Percentiles rank a stretch among this genome's conserved stretches.
phyloP scores from a whole-genome alignment of 2,113 vertebrate species.

The Semicossyphus pulcher region DNA sequence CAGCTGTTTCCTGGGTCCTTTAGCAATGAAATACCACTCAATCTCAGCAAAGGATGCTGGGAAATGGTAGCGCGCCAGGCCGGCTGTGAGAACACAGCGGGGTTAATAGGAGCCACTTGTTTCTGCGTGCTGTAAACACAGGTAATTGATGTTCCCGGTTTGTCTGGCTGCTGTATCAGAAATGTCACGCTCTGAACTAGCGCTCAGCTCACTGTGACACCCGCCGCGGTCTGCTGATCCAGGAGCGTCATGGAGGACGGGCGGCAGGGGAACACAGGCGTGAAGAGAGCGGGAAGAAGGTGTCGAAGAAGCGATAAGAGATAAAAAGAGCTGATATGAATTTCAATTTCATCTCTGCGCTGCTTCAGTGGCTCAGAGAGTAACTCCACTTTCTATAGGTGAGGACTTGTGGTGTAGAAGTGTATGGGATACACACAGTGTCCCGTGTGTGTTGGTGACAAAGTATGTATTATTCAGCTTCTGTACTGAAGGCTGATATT shows the following conservation, averaged over 20 bases:
- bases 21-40: constrained; percentile 23
- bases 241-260: not conserved
- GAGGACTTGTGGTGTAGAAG: not conserved
- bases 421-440: not conserved
- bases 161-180: constrained; percentile 35
- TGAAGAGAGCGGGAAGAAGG: not conserved
- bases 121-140: constrained; percentile 24
- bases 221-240: not conserved
- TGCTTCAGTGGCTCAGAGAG: not conserved
- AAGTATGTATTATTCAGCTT: constrained; percentile 73
- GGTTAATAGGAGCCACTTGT: constrained; percentile 56
- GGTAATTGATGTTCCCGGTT: constrained; percentile 46
- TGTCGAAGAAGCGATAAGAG: constrained; percentile 3
- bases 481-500: constrained; percentile 60
- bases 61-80: too few species aligned
- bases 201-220: not conserved
- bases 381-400: not conserved
- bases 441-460: constrained; percentile 35
- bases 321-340: not conserved
- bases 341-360: constrained; percentile 24
- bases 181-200: constrained; percentile 29
- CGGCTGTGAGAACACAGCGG: constrained; percentile 3
- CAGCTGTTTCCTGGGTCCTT: constrained; percentile 15
- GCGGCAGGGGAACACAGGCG: not conserved
- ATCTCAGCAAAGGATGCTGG: constrained; percentile 20